phyloP scores from a whole-genome alignment of 2,888 invertebrate species.

The Colostygia pectinataria region DNA sequence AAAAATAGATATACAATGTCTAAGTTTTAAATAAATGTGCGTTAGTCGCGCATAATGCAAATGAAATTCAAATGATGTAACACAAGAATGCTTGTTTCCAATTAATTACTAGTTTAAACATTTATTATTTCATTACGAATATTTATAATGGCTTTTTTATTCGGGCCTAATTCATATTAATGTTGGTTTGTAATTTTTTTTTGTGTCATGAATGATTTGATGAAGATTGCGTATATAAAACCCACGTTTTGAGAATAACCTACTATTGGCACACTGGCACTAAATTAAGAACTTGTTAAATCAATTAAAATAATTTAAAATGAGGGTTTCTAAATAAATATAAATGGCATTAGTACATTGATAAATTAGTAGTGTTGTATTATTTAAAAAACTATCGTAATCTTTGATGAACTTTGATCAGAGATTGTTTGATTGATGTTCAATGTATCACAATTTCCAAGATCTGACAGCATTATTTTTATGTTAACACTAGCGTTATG shows the following conservation, averaged over 20 bases:
- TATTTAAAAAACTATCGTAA: background rate
- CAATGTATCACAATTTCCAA: background rate
- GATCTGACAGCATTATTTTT: background rate
- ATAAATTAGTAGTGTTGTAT: background rate
- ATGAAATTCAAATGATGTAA: conserved; percentile 2
- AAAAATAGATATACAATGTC: too few relatives aligned
- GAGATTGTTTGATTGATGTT: background rate
- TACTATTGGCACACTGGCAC: too few relatives aligned
- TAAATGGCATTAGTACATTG: too few relatives aligned
- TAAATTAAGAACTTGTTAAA: too few relatives aligned
- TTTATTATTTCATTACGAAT: conserved; percentile 10
- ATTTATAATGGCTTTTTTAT: background rate
- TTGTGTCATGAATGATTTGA: background rate
- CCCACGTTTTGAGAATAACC: too few relatives aligned
- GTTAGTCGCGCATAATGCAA: background rate
- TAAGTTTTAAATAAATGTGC: too few relatives aligned
- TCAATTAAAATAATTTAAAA: too few relatives aligned
- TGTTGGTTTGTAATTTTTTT: background rate
- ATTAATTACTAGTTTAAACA: conserved; percentile 3
- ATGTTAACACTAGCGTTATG: conserved; percentile 7
- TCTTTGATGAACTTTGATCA: background rate
- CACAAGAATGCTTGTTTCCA: background rate
- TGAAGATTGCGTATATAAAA: too few relatives aligned
- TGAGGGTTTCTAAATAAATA: too few relatives aligned
- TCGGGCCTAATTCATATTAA: background rate